phyloP scores from a whole-genome alignment of 2,113 vertebrate genomes.

The Anseranas semipalmata region DNA sequence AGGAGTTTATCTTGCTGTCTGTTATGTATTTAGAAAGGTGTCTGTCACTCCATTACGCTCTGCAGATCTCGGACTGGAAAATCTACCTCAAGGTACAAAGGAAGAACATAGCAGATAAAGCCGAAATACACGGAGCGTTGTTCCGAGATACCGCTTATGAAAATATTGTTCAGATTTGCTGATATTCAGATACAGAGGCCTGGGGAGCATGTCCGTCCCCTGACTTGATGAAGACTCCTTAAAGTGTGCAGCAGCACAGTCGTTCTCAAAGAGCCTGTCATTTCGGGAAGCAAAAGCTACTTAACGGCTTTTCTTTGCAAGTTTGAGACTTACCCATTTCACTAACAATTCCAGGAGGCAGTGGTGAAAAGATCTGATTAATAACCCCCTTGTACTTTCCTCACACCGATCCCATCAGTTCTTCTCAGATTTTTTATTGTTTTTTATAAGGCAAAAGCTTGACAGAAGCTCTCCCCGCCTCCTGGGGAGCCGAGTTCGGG shows the following conservation, averaged over 20 bases:
- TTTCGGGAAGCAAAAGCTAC: neutral
- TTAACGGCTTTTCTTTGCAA: neutral
- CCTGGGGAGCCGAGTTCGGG: neutral
- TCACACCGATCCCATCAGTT: neutral
- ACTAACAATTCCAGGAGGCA: neutral
- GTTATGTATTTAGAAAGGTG: fast-evolving
- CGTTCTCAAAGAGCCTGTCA: neutral
- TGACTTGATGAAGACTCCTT: fast-evolving
- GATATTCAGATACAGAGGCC: neutral
- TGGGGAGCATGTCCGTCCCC: fast-evolving
- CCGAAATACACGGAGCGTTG: neutral
- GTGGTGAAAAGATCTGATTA: neutral
- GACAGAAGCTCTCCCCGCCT: neutral
- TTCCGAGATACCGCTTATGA: fast-evolving
- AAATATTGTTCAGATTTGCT: fast-evolving
- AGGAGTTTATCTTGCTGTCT: neutral
- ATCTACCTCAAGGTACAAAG: neutral
- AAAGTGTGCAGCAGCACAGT: fast-evolving
- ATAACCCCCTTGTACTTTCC: fast-evolving
- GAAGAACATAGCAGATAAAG: neutral
- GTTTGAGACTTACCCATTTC: neutral
- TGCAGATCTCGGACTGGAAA: neutral
- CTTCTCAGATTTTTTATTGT: neutral
- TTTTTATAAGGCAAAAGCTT: neutral
- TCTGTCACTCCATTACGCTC: no score